phyloP scores from a whole-genome alignment of 2,113 vertebrate species.

The Anolis sagrei region DNA sequence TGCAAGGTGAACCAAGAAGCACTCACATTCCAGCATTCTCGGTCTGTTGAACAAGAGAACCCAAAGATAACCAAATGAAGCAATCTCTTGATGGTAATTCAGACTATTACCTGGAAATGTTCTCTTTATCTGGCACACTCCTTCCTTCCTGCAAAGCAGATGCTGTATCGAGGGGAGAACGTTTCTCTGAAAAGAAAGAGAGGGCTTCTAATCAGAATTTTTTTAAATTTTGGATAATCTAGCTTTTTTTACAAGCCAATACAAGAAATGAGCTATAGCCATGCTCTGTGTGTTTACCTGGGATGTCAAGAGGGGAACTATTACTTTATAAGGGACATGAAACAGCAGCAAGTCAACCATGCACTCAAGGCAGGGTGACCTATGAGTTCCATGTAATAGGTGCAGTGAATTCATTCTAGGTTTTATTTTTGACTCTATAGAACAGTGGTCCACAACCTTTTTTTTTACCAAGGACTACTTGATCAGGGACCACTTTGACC shows the following conservation, averaged over 20 bases:
- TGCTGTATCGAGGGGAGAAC: conserved; percentile 81
- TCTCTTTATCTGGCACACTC: conserved; percentile 79
- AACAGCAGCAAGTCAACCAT: background rate
- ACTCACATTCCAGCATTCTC: background rate
- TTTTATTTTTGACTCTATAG: no score
- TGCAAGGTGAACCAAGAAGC: conserved; percentile 20
- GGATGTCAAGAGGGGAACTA: background rate
- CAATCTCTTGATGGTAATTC: conserved; percentile 30
- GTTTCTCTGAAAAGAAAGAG: conserved; percentile 84
- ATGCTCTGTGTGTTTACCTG: background rate
- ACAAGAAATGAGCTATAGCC: background rate
- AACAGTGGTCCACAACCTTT: no score
- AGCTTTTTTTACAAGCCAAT: background rate
- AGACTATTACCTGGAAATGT: conserved; percentile 83
- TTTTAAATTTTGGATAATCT: background rate
- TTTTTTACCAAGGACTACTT: no score
- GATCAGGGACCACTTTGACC: no score
- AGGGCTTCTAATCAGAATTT: conserved; percentile 42
- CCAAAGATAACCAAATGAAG: background rate
- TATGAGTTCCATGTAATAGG: no score
- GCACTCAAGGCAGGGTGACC: background rate
- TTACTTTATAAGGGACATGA: background rate
- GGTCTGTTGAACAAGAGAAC: conserved; percentile 17
- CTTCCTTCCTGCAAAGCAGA: conserved; percentile 87
- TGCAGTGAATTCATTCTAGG: no score